Conservation (phyloP, 2,797 vertebrate genomes). For the Mico argentatus region DNA sequence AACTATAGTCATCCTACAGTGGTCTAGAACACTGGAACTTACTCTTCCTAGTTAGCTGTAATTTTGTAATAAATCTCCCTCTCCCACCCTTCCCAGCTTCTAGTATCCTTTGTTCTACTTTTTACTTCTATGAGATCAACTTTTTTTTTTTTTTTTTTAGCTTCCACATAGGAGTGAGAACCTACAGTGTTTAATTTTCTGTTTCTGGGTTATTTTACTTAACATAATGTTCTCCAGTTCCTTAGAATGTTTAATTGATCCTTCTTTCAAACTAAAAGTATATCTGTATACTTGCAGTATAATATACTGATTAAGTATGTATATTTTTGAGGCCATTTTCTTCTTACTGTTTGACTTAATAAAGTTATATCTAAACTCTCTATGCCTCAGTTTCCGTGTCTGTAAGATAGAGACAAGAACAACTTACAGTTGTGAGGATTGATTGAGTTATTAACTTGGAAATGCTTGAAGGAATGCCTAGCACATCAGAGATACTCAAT, state of each 20-base stretch:
- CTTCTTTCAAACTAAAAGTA: constrained; percentile 10
- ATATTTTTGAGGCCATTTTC: neutral
- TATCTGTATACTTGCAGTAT: neutral
- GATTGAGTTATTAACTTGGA: neutral
- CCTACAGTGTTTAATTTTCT: neutral
- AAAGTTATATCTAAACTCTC: neutral
- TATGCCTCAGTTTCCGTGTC: neutral
- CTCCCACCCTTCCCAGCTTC: neutral
- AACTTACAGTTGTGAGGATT: neutral
- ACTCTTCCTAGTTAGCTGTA: neutral
- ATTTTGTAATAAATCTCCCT: neutral
- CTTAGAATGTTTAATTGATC: constrained; percentile 3
- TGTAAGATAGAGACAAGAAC: neutral
- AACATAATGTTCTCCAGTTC: neutral
- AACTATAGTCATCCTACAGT: neutral
- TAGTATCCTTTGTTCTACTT: neutral
- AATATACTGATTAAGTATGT: neutral
- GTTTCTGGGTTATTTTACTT: neutral
- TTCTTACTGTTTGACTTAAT: neutral
- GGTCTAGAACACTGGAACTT: neutral
- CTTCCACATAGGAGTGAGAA: neutral
- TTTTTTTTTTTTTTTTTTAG: neutral
- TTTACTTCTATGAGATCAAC: neutral
- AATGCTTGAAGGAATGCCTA: neutral
- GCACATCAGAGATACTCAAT: neutral